phyloP scores from a whole-genome alignment of 2,888 invertebrate genomes.

The Augiades crinisus region DNA sequence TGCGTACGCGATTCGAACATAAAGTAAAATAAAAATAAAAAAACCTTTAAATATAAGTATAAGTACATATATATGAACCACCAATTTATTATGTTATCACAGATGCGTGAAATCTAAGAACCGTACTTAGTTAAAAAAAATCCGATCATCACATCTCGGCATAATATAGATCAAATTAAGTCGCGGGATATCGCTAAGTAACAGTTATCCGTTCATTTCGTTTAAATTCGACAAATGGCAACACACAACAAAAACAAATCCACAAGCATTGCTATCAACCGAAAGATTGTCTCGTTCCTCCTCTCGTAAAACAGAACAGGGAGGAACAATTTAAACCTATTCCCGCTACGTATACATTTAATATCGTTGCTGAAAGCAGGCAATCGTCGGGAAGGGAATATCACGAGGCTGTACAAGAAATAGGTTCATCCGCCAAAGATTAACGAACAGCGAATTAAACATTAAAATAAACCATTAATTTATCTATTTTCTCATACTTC shows the following conservation, averaged over 20 bases:
- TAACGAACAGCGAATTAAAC: neutral
- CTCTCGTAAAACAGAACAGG: conserved; percentile 17
- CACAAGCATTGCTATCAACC: conserved; percentile 8
- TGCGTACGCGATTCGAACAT: neutral
- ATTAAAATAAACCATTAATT: too few species aligned
- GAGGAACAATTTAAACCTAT: conserved; percentile 26
- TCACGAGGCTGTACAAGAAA: conserved; percentile 4
- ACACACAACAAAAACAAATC: conserved; percentile 5
- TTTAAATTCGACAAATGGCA: neutral
- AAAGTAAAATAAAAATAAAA: neutral
- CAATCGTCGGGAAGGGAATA: conserved; percentile 26
- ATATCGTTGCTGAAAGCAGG: conserved; percentile 25
- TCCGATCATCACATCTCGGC: too few species aligned
- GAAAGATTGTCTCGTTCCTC: conserved; percentile 16
- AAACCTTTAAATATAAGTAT: too few species aligned
- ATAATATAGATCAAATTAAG: too few species aligned
- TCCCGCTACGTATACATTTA: conserved; percentile 27
- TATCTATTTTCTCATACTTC: too few species aligned
- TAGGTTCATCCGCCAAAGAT: neutral
- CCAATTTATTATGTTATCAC: too few species aligned
- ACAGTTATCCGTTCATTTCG: neutral
- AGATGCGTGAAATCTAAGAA: too few species aligned
- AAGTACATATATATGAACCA: too few species aligned
- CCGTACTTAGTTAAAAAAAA: too few species aligned
- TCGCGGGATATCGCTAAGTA: too few species aligned